Conservation (phyloP, 2,113 vertebrate species). For the Cnemophilus loriae region DNA sequence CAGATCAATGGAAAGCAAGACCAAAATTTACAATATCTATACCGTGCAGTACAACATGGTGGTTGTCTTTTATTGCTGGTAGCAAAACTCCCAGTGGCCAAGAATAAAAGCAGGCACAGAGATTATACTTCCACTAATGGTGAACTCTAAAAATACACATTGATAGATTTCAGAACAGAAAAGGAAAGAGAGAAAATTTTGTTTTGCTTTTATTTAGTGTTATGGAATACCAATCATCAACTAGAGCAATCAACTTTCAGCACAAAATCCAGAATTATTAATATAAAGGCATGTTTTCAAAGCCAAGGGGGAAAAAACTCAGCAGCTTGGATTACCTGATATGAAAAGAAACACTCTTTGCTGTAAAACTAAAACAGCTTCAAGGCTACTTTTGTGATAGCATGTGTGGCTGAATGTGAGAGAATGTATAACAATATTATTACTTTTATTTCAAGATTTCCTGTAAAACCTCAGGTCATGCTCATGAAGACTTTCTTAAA, state of each 20-base stretch:
- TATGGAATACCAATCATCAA: conserved; percentile 42
- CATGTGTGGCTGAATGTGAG: conserved; percentile 43
- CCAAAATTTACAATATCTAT: conserved; percentile 79
- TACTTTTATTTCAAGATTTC: conserved; percentile 58
- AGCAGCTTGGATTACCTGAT: conserved; percentile 43
- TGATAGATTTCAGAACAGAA: conserved; percentile 27
- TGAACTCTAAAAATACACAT: conserved; percentile 46
- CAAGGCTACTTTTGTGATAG: conserved; percentile 59
- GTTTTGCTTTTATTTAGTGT: conserved; percentile 23
- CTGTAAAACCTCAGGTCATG: conserved; percentile 47
- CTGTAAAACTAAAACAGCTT: conserved; percentile 54
- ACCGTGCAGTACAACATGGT: conserved; percentile 68
- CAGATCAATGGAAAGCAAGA: conserved; percentile 80
- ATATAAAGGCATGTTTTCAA: conserved; percentile 48
- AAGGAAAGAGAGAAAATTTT: neutral
- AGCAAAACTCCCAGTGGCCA: conserved; percentile 74
- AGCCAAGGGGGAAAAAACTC: neutral
- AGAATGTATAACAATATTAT: conserved; percentile 61
- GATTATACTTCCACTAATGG: conserved; percentile 62
- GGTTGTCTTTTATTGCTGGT: conserved; percentile 69
- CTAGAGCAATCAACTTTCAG: conserved; percentile 28
- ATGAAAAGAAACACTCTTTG: conserved; percentile 48
- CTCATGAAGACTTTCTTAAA: conserved; percentile 36
- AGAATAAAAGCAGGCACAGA: conserved; percentile 51
- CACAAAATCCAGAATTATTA: conserved; percentile 41